Evolutionary conservation across 2,797 vertebrate species (phyloP), one percentile per base, ranked within the genome.

Genomic region (Geotrypetes seraphini): DNA sequence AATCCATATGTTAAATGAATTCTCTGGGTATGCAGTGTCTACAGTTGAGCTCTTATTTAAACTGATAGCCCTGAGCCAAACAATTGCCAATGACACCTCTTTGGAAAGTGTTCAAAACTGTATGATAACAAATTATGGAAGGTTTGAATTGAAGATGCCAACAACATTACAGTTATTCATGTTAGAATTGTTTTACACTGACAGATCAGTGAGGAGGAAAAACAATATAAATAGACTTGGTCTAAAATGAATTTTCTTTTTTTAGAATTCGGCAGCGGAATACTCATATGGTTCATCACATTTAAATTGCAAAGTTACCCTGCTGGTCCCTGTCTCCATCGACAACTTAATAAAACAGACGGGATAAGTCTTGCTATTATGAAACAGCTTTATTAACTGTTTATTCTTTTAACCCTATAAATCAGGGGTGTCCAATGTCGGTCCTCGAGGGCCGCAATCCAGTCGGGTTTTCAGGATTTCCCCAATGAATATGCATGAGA

Each of bases 151-250:
- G 23, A 32, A 62, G 59, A 48, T 46, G 21, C 36, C 24, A 54
- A 9, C 17, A 29, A 6, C 18, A 19, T 26, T 37, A 49, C 59
- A 25, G 45, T 25, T 21, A 31, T 28, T 22, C 28, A 32, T 36
- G 22, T 44, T 38, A 45, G 1, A 0, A 20, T 26, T 36, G 15
- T 50, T 68, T 60, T 49, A 25, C 22, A 19, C 4, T 27, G 39
- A 39, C 17, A 33, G 26, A 47, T 25, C 25, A 34, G 9, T 50
- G 44, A 47, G 36, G 24, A 51, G 39, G 34, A 61, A 61, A 67
- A 49, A 34, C 3, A 39, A 20, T 19, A 37, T 37, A 22, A 53
- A 57, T 38, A 12, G 12, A 36, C 38, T 35, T 44, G 31, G 21
- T 31, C 25, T 20, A 44, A 36, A 52, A 12, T 12, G 23, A 39